Base-by-base conservation (phyloP, 2,888 invertebrate species). In the Liposcelis brunnea region DNA sequence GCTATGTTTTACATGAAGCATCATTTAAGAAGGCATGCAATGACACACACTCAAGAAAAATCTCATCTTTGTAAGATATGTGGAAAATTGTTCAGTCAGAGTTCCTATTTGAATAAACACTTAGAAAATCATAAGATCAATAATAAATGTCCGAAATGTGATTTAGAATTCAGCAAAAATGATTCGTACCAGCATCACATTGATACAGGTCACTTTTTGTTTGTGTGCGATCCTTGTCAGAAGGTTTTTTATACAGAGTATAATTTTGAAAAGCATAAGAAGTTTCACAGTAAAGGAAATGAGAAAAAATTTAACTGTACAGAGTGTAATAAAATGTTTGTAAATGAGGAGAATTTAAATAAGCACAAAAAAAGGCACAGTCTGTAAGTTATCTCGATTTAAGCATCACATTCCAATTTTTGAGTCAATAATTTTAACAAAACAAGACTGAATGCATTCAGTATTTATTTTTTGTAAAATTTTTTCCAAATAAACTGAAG, bases 171-270 rank as follows among this genome's bases (percentile, higher is more conserved):
- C 4, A 6, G 6, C 7, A 18, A 19, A 40, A 19, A n/a, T 5
- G 16, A 40, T 12, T 19, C 7, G 18, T 40, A 40, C 16, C 40
- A 40, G 19, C 40, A 40, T 18, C 11, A 40, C 16, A 11, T 40
- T 14, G 40, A 40, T 12, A 40, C 40, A 6, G 40, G 40, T 4
- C 40, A 40, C 11, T 40, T 40, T 40, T 21, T 10, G 11, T 19
- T 18, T 19, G 40, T 40, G 6, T 40, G 40, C 19, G 19, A 40
- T 40, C 40, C 40, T 18, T 40, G 40, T 40, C 7, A 19, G 40
- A 40, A 14, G 11, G 40, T 40, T 3, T 40, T 40, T 19, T 6
- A 10, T 7, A 40, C 40, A 3, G 16, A 36, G 37, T 36, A 15
- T 18, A 36, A 36, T 14, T 18, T 36, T 7, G 8, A 36, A 12